Conservation (phyloP, 2,888 invertebrate species). For the Aphidius colemani region DNA sequence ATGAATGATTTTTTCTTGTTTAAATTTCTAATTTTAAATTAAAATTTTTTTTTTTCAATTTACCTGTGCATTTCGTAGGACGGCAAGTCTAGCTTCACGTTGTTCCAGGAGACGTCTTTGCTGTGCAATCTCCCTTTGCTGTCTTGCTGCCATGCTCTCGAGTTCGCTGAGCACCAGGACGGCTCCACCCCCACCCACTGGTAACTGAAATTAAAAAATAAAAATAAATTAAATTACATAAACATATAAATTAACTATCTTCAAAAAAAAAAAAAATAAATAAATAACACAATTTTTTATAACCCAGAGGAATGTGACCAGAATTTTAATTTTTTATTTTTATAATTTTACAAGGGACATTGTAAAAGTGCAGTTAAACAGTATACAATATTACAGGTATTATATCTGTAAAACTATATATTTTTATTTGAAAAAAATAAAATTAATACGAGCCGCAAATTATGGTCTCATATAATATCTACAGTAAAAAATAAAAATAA, state of each 20-base stretch:
- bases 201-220: constrained; percentile 70
- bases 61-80: constrained; percentile 58
- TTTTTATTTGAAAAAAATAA: too few species aligned
- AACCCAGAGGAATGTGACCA: too few species aligned
- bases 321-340: background rate
- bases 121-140: constrained; percentile 96
- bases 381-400: too few species aligned
- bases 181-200: constrained; percentile 76
- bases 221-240: background rate
- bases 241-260: background rate
- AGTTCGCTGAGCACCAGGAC: constrained; percentile 92
- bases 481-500: too few species aligned
- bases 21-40: background rate
- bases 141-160: constrained; percentile 96
- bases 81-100: constrained; percentile 73
- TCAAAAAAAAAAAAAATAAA: background rate
- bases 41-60: constrained; percentile 27
- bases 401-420: too few species aligned
- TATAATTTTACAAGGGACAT: too few species aligned
- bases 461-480: too few species aligned
- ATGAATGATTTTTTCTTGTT: constrained; percentile 3
- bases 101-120: constrained; percentile 91
- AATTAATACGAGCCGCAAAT: too few species aligned
- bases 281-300: too few species aligned
- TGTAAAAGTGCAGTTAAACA: too few species aligned